Evolutionary conservation across 2,888 invertebrate species (phyloP), one percentile per base, ranked within the genome.

Genomic region (Rutpela maculata): DNA sequence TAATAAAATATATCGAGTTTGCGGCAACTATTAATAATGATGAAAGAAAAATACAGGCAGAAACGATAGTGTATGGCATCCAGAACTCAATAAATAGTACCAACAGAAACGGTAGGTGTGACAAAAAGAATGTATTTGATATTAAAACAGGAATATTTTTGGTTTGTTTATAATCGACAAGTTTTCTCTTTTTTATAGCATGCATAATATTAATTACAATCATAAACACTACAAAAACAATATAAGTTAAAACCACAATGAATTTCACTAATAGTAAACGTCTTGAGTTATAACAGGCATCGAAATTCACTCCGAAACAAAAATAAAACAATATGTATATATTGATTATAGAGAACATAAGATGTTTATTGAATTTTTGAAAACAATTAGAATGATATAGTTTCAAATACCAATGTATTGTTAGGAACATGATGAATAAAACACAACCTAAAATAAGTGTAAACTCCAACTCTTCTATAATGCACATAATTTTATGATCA

Each of bases 391-490:
- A 9, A n/a, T 62, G 12, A 26, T 62, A 62, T n/a, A 78, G 17
- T 50, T 68, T 75, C 38, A 78, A 50, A 50, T 50, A 78, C 77
- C 77, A 77, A 66, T 67, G 43, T 10, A 77, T 65, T 12, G 70
- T 18, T 4, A 77, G 59, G n/a, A 77, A 15, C 0, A 26, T 43
- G 5, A 77, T 60, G 15, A 71, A 15, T 12, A 74, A 19, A 35
- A 67, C 19, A 66, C 70, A 66, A n/a, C 67, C 74, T 11, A 74
- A 12, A 7, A 71, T 17, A 4, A 74, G 15, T 0, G 60, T 56
- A 7, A 56, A 12, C 9, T 67, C 38, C 2, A 77, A 19, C 18
- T 70, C 31, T 12, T 66, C 66, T 7, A 77, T 1, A 38, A 35
- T 7, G 31, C 31, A 35, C 6, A 5, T 0, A 35, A 9, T 0